Base-by-base conservation (phyloP, 2,797 vertebrate species). In the Poecilia gillii region DNA sequence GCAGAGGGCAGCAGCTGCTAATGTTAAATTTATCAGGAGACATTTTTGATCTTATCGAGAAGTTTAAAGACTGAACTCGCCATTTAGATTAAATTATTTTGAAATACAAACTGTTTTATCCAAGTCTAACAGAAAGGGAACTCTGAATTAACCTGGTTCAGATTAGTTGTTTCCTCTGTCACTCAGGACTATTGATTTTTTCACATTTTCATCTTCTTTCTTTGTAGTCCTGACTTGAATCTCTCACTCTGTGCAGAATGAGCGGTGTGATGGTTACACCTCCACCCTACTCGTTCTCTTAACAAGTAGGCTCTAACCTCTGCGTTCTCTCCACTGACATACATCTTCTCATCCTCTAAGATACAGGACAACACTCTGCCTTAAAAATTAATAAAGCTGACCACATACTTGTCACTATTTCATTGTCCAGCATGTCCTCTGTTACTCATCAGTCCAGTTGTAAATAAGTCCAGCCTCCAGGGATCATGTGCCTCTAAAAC, bases 341-440 rank as follows among this genome's bases (percentile, higher is more conserved):
- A 91, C 83, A 94, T 93, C 91, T 89, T 75, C 76, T 70, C 78
- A 83, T 89, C 94, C 88, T 91, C 87, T 76, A 90, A 92, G 92
- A 91, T 91, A 87, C 91, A 92, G 92, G 91, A 94, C 95, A 94
- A 92, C 93, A 91, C 89, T 89, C 81, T 78, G 90, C 94, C 93
- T 95, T 96, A 94, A 95, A 95, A 96, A 96, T 94, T 88, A 96
- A 95, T 93, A 94, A 94, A 95, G 93, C 93, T 87, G 87, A 94
- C 94, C 93, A 94, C 93, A 92, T 92, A 94, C 90, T 93, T 93
- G 94, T 94, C 92, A 82, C 85, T 89, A 87, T 93, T 93, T 92
- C 87, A 90, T 90, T 93, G 90, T 82, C 88, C 91, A 89, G 87
- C 84, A 59, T 92, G 93, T 92, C 93, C 91, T 91, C 85, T 89